phyloP scores from a whole-genome alignment of 1,140 invertebrate species.

The Tetraneura akinire region DNA sequence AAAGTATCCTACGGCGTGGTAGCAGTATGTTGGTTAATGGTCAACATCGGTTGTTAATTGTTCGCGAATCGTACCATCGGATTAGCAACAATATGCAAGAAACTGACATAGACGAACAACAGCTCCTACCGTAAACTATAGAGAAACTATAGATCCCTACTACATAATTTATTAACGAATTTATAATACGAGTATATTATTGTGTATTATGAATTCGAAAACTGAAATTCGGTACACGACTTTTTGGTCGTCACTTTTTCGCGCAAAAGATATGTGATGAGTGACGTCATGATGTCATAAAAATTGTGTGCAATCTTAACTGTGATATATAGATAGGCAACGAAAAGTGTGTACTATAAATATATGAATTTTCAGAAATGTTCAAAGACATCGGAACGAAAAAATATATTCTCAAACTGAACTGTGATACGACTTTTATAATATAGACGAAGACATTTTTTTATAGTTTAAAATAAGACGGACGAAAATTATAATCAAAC shows the following conservation, averaged over 20 bases:
- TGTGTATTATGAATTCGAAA: constrained; percentile 3
- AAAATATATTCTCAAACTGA: constrained; percentile 37
- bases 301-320: constrained; percentile 25
- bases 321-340: constrained; percentile 35
- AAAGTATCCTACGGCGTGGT: constrained; percentile 67
- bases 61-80: constrained; percentile 66
- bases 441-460: constrained; percentile 33
- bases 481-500: constrained; percentile 37
- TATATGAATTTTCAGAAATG: background rate
- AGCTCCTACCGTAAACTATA: constrained; percentile 19
- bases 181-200: too few relatives aligned
- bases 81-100: constrained; percentile 58
- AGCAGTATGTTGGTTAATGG: constrained; percentile 72
- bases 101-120: constrained; percentile 52
- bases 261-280: background rate
- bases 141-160: background rate
- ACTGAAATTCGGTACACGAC: background rate
- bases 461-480: background rate
- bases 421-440: constrained; percentile 50
- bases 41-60: constrained; percentile 67
- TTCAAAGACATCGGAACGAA: constrained; percentile 1
- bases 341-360: too few relatives aligned
- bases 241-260: constrained; percentile 11
- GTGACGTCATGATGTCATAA: background rate
- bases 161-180: background rate